Base-by-base conservation (phyloP, 2,888 invertebrate species). In the Ypsolopha scabrella region DNA sequence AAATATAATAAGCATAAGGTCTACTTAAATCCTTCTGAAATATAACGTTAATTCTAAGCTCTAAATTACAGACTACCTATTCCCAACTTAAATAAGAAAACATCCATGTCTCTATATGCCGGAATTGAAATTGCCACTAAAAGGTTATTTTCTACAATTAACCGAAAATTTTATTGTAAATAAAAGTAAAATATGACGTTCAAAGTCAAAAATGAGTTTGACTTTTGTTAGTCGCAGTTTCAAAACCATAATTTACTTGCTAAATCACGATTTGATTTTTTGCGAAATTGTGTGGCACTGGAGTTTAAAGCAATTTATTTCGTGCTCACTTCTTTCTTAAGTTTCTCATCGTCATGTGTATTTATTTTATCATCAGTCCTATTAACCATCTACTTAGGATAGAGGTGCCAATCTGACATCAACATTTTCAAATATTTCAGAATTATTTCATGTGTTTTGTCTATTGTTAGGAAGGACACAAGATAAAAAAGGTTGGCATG, bases 271-370 rank as follows among this genome's bases (percentile, higher is more conserved):
- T 46, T 34, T 24, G 36, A 33, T 24, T 24, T 24, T 24, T 24
- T 2, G 24, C 24, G 24, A 24, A 4, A 24, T 24, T 24, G 35
- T 46, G 14, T 43, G 35, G 35, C 46, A 46, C 46, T 46, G 46
- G 11, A 11, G 34, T 46, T 34, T 11, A 35, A 33, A 33, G 10
- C 14, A 45, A 34, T 46, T 46, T 11, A 33, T 8, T 44, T 35
- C 33, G 35, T n/a, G 7, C 24, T 24, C 24, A n/a, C 34, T 11
- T 33, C n/a, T 34, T 14, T 35, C 10, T 34, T 46, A 6, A n/a
- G 10, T 34, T 46, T 36, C n/a, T 36, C 46, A 46, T 46, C 46
- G 46, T 46, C 46, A 46, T 46, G 46, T 46, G 46, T 46, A 45
- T 14, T 46, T 46, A 46, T 46, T 44, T 46, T 46, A 46, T 46